Evolutionary conservation across 2,888 invertebrate species (phyloP).

Genomic region (Rhagonycha lutea): DNA sequence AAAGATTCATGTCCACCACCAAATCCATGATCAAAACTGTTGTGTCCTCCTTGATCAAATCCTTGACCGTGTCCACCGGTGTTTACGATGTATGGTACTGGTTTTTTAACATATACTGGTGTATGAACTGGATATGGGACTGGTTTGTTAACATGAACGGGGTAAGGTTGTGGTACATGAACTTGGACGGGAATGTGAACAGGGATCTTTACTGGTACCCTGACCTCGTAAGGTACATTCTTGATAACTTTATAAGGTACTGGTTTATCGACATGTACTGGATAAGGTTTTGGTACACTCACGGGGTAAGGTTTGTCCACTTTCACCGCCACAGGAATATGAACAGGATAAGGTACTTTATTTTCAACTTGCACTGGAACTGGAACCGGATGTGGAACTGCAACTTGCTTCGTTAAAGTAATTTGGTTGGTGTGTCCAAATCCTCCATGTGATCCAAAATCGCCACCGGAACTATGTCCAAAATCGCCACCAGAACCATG

Average conservation of each 20-base stretch:
- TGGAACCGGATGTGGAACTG: slow-evolving; percentile 59
- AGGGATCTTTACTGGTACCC: slow-evolving; percentile 53
- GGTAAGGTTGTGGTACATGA: slow-evolving; percentile 49
- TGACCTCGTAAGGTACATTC: slow-evolving; percentile 55
- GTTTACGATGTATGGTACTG: slow-evolving; percentile 52
- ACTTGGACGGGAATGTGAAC: slow-evolving; percentile 47
- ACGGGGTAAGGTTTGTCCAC: slow-evolving; percentile 57
- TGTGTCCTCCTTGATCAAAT: slow-evolving; percentile 26
- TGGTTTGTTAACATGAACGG: slow-evolving; percentile 56
- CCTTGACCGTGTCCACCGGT: slow-evolving; percentile 33
- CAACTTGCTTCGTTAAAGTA: slow-evolving; percentile 56
- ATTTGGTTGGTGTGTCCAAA: slow-evolving; percentile 40
- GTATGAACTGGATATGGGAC: slow-evolving; percentile 58
- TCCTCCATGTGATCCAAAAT: slow-evolving; percentile 32
- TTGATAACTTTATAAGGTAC: slow-evolving; percentile 61
- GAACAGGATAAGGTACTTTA: slow-evolving; percentile 56
- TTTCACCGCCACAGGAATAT: slow-evolving; percentile 53
- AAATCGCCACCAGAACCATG: slow-evolving; percentile 31
- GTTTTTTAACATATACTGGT: slow-evolving; percentile 59
- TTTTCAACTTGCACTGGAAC: slow-evolving; percentile 59
- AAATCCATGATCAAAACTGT: slow-evolving; percentile 20
- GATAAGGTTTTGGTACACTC: slow-evolving; percentile 57
- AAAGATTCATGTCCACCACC: slow-evolving; percentile 17
- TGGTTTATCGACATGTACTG: slow-evolving; percentile 59
- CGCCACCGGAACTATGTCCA: slow-evolving; percentile 24